Base-by-base conservation (phyloP, 1,140 invertebrate species). In the Phthorimaea operculella region DNA sequence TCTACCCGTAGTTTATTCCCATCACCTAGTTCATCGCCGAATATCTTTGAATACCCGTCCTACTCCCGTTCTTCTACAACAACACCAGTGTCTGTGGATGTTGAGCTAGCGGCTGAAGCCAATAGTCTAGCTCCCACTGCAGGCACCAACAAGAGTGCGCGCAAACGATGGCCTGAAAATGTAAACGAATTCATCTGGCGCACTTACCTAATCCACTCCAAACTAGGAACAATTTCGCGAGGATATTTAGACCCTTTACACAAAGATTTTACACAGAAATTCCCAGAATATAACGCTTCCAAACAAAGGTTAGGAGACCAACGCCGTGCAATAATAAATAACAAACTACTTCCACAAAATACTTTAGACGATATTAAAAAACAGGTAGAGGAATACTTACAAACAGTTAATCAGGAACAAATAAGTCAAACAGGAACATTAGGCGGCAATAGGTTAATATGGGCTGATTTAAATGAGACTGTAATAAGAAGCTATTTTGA, bases 231-330 rank as follows among this genome's bases (percentile, higher is more conserved):
- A 6, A 34, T 15, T 15, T 15, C 10, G 16, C 11, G 33, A 39
- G 15, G 17, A 9, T 12, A 28, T n/a, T n/a, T n/a, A n/a, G 14
- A 54, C 52, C 14, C 18, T 7, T 11, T 63, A 7, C 55, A 60
- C 44, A 14, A 52, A 50, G 1, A n/a, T 17, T 64, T 64, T 48
- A 39, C 33, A 4, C n/a, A 36, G 34, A 12, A 51, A n/a, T 62
- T 58, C 18, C 63, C 63, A 6, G 18, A 58, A 0, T 36, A 60
- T 5, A 16, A 54, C 4, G 61, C 51, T 0, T 33, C 16, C 10
- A 55, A 42, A 52, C 57, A 63, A 36, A 14, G 57, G 17, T 18
- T 55, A 54, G 45, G 54, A 1, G 59, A 64, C 21, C 58, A 57
- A 48, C n/a, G 57, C 7, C 51, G 59, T 36, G 33, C 53, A 5